phyloP scores from a whole-genome alignment of 2,888 invertebrate species.

The Monochamus alternatus region DNA sequence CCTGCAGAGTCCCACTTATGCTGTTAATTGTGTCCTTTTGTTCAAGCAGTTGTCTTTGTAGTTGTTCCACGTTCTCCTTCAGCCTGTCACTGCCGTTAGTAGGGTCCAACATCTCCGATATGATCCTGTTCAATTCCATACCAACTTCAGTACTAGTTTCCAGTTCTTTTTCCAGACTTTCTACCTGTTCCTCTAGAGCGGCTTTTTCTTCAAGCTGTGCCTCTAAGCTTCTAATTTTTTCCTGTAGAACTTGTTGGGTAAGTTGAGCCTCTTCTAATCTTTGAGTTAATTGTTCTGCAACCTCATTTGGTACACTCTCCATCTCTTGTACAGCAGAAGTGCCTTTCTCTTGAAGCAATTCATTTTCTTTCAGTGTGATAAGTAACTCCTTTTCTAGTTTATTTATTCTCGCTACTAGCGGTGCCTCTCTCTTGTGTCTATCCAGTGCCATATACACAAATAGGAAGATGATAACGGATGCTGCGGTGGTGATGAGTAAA shows the following conservation, averaged over 20 bases:
- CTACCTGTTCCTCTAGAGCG: slow-evolving; percentile 79
- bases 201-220: slow-evolving; percentile 78
- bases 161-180: slow-evolving; percentile 81
- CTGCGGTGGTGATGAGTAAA: slow-evolving; percentile 74
- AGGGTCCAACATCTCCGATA: slow-evolving; percentile 78
- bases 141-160: slow-evolving; percentile 88
- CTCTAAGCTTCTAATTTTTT: slow-evolving; percentile 79
- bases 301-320: slow-evolving; percentile 79
- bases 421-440: slow-evolving; percentile 81
- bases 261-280: slow-evolving; percentile 75
- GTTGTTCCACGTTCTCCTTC: slow-evolving; percentile 78
- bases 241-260: slow-evolving; percentile 74
- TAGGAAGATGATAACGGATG: slow-evolving; percentile 82
- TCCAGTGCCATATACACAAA: slow-evolving; percentile 86
- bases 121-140: slow-evolving; percentile 81
- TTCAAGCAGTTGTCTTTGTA: slow-evolving; percentile 78
- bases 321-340: slow-evolving; percentile 21
- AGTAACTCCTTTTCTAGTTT: slow-evolving; percentile 77
- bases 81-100: slow-evolving; percentile 77
- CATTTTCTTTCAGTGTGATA: slow-evolving; percentile 77
- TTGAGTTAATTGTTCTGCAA: slow-evolving; percentile 79
- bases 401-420: slow-evolving; percentile 80
- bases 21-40: slow-evolving; percentile 76
- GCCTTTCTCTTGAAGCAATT: slow-evolving; percentile 76
- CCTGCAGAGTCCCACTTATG: slow-evolving; percentile 57